Conservation (phyloP, 2,888 invertebrate genomes). For the Nipponacmea schrenckii region DNA sequence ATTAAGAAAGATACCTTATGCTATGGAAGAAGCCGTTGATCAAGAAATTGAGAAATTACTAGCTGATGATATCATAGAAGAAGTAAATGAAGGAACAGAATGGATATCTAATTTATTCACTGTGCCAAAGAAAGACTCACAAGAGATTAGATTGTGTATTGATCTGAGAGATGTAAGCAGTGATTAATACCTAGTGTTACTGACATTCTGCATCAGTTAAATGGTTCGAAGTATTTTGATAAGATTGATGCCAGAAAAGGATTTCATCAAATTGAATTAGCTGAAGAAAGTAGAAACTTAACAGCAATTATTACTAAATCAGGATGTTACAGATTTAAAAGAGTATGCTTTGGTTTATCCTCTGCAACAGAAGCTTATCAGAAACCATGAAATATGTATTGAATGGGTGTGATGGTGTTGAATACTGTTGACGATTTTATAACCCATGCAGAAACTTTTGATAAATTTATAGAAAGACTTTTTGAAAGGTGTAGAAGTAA, state of each 20-base stretch:
- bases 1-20: too few species aligned
- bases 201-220: too few species aligned
- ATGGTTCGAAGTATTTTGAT: too few species aligned
- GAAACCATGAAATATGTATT: constrained; percentile 3
- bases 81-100: neutral
- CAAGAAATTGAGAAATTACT: neutral
- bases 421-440: constrained; percentile 1
- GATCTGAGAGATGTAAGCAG: neutral
- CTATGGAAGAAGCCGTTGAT: neutral
- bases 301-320: too few species aligned
- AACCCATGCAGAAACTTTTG: too few species aligned
- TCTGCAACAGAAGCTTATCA: neutral
- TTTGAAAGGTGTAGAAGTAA: neutral
- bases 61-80: neutral
- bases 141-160: neutral
- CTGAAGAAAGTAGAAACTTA: too few species aligned
- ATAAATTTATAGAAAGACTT: neutral
- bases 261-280: too few species aligned
- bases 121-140: neutral
- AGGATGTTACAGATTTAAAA: too few species aligned
- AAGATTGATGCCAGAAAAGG: too few species aligned
- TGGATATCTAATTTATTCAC: too few species aligned
- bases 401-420: neutral
- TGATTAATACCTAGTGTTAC: too few species aligned
- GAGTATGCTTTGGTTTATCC: too few species aligned